A percentile compares a stretch with the other conserved stretches of the same genome.
These are phyloP conservation scores for Phyto melanocephala DNA, from an alignment of 2,888 invertebrate genomes.

Conservation along the genomic window DNA sequence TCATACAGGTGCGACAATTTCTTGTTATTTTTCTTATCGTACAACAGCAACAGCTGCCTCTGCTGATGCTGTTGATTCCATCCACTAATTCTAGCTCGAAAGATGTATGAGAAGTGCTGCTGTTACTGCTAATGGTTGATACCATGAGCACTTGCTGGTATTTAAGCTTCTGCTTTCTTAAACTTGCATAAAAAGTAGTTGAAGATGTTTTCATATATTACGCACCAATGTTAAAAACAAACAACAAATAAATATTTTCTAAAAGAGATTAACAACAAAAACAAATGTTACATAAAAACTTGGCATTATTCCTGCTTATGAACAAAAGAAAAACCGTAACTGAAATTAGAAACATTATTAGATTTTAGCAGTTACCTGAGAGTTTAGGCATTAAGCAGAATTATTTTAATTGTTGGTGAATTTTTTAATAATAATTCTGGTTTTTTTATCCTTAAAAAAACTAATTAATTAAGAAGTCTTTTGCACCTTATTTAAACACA, in stretches of 20 bases:
- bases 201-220: slow-evolving; percentile 49
- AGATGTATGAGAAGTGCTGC: not conserved
- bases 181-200: slow-evolving; percentile 11
- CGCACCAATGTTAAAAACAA: slow-evolving; percentile 54
- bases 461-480: too few relatives aligned
- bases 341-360: slow-evolving; percentile 50
- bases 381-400: slow-evolving; percentile 31
- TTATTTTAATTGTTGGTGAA: not conserved
- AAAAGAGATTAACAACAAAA: not conserved
- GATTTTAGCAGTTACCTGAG: slow-evolving; percentile 35
- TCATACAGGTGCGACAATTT: slow-evolving; percentile 63
- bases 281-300: slow-evolving; percentile 21
- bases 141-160: not conserved
- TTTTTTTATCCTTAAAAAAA: too few relatives aligned
- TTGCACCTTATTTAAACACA: too few relatives aligned
- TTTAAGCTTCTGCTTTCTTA: slow-evolving; percentile 25
- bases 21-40: slow-evolving; percentile 51
- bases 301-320: not conserved
- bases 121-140: slow-evolving; percentile 23
- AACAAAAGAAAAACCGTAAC: slow-evolving; percentile 28
- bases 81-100: not conserved
- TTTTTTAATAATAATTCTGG: not conserved
- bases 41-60: slow-evolving; percentile 22
- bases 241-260: slow-evolving; percentile 4
- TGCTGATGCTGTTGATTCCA: slow-evolving; percentile 13